Base-by-base conservation (phyloP, 2,113 vertebrate genomes). In the Cinclus mexicanus region DNA sequence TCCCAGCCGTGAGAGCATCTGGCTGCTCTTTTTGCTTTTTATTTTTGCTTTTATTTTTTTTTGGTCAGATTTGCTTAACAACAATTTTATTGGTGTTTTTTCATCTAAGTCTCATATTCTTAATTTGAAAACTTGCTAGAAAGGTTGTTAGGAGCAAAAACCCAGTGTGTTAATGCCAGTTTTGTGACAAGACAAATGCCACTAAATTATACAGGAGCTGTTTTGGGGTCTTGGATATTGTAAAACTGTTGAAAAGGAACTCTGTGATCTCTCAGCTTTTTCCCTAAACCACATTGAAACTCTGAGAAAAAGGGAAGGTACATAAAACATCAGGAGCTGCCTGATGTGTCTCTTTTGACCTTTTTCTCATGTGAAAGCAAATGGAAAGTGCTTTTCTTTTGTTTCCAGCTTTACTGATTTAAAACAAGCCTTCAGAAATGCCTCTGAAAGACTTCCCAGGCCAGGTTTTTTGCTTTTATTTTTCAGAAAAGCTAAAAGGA, bases 311-410 rank as follows among this genome's bases (percentile, higher is more conserved):
- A 61, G 28, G 3, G 1, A 55, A 83, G 33, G 33, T 29, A 37
- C 49, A 8, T 39, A 28, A 80, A 83, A 23, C 49, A 44, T 26
- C 72, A 15, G 70, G 74, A 78, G 26, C 47, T 50, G 11, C 14
- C 44, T 49, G 59, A 26, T 14, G 15, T 56, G 56, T 74, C 50
- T 67, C 55, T 60, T 69, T 21, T 77, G 76, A 78, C 83, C 64
- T 93, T 72, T 76, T 39, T 33, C 29, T 70, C 12, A 14, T 47
- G 23, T 77, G 70, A 44, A 72, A 78, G 80, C 60, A 70, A 75
- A 77, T 16, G 39, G 42, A 49, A 77, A 70, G 88, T 75, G 86
- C 61, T 89, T 87, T 89, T 31, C 83, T 86, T 85, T 89, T 74
- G 69, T 87, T 89, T 60, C 47, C 72, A 69, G 85, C 67, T 41